Base-by-base conservation (phyloP, 1,140 invertebrate genomes). In the Plodia interpunctella region DNA sequence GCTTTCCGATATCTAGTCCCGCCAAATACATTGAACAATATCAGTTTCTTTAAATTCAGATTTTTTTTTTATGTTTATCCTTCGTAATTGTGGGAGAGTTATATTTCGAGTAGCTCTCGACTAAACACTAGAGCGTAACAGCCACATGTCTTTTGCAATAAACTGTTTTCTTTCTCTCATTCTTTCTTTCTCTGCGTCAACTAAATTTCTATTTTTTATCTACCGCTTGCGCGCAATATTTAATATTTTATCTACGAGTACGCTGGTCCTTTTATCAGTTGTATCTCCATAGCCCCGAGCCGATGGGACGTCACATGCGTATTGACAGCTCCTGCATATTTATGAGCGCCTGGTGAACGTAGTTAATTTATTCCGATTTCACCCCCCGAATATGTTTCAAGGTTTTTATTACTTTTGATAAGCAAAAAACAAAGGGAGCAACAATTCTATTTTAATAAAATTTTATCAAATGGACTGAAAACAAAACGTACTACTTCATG, bases 241-340 rank as follows among this genome's bases (percentile, higher is more conserved):
- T 32, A 32, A 32, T 6, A 44, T 10, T n/a, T 15, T 44, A 44
- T 44, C 38, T 15, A 15, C 13, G 15, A 5, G 4, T 35, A 15
- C 38, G 3, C 9, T 28, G 28, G 28, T 9, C 11, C 3, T 32
- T 15, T 44, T 44, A 44, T 15, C 38, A 44, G 13, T 44, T 15
- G 13, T 10, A 44, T 38, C 13, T 5, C 2, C 35, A 44, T 1
- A 44, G 4, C 30, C 30, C 30, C 30, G 30, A 32, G 11, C 1
- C 30, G 30, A 32, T 32, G 30, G 6, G 10, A 10, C 30, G 30
- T 32, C 38, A 44, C 38, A 44, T 44, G 10, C 38, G n/a, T 44
- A 44, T 44, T 17, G 38, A 44, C 38, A 44, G 38, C 38, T 44
- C 38, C 10, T 44, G 15, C 38, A 44, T 44, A 44, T 44, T 44